These are phyloP conservation scores for Sander vitreus DNA, from an alignment of 2,113 vertebrate genomes.

Conservation along the genomic window DNA sequence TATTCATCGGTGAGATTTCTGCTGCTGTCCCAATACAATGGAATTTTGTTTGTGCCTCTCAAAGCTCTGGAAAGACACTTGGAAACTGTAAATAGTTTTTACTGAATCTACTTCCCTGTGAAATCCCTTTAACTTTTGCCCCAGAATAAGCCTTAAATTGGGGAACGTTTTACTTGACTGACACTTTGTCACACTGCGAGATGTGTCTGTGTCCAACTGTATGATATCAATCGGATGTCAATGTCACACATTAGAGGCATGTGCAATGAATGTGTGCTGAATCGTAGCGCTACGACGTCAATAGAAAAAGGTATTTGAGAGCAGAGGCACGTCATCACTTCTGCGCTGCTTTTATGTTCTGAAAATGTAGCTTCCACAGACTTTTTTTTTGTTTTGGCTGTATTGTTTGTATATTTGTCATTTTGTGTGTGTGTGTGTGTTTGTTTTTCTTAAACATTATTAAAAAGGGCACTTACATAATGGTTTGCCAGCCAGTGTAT, in stretches of 20 bases:
- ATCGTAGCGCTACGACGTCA: background rate
- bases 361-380: background rate
- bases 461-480: too few relatives aligned
- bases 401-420: too few relatives aligned
- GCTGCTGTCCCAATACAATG: background rate
- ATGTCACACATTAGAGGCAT: background rate
- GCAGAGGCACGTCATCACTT: too few relatives aligned
- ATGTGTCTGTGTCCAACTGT: background rate
- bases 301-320: background rate
- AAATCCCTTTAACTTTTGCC: background rate
- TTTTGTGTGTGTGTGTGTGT: too few relatives aligned
- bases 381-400: too few relatives aligned
- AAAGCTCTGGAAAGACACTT: conserved; percentile 6
- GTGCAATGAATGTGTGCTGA: background rate
- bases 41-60: background rate
- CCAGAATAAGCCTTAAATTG: background rate
- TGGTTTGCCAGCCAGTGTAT: background rate
- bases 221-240: background rate
- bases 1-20: background rate
- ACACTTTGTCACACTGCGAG: background rate
- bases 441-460: too few relatives aligned
- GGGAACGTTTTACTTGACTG: conserved; percentile 6
- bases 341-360: background rate
- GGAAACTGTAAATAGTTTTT: background rate
- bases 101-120: background rate